Base-by-base conservation (phyloP, 2,113 vertebrate genomes). In the Ctenomys sociabilis region DNA sequence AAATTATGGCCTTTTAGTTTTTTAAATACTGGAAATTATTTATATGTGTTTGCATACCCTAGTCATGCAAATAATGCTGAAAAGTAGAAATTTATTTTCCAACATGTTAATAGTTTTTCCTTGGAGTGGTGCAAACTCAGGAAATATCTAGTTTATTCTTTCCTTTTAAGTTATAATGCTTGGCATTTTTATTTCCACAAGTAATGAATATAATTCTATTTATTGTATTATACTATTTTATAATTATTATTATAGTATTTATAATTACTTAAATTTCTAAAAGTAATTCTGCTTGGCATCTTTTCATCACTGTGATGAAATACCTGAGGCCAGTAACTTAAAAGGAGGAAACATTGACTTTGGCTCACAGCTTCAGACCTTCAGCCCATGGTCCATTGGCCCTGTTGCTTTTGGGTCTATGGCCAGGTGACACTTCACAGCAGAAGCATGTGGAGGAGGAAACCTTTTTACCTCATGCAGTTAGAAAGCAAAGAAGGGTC, bases 111-210 rank as follows among this genome's bases (percentile, higher is more conserved):
- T 21, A 82, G 3, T 24, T 9, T 89, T 90, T 92, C 80, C 49
- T 49, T 26, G 5, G 26, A 37, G 40, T 80, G 35, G 1, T 93
- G 43, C 40, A 9, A 83, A 87, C 52, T 49, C 59, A n/a, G 75
- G 49, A 95, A 90, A 45, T 37, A 75, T 66, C 75, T n/a, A 70
- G 54, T 75, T 68, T 77, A 86, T 75, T 77, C 24, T 94, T 90
- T 68, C 59, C 45, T 92, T 59, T 43, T 66, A 86, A 21, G 4
- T 92, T 89, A 77, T 11, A 54, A 54, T 43, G 54, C 10, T 57
- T 82, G n/a, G 17, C 11, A 57, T 24, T 59, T 49, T 75, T 57
- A 66, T 37, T 68, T 78, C 26, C 78, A 85, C 43, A 93, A 93
- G 10, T 49, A 91, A 82, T 80, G 26, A 63, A 66, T 32, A 73